A percentile compares a stretch with the other conserved stretches of the same genome.
Evolutionary conservation across 1,140 invertebrate genomes (phyloP).

Genomic region (Drosophila ananassae): DNA sequence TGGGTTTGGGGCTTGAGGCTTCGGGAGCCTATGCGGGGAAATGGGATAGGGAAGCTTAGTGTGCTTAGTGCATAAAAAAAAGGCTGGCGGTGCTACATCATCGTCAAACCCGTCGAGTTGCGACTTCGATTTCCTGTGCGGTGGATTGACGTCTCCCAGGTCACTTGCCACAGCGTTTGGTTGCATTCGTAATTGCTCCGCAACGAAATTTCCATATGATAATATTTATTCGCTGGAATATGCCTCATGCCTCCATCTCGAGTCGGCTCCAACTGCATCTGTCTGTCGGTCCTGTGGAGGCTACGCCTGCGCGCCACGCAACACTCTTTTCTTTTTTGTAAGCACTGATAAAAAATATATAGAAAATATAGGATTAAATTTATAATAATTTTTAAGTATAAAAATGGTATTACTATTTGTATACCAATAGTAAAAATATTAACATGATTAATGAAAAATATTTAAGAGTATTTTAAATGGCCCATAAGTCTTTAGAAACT

Average conservation of each 20-base stretch:
- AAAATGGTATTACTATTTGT: too few relatives aligned
- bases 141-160: slow-evolving; percentile 72
- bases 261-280: slow-evolving; percentile 39
- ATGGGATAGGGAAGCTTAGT: not conserved
- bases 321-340: slow-evolving; percentile 16
- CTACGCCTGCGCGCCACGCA: slow-evolving; percentile 73
- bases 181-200: slow-evolving; percentile 75
- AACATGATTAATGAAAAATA: too few relatives aligned
- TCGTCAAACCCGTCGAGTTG: slow-evolving; percentile 78
- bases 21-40: not conserved
- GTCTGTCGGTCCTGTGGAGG: slow-evolving; percentile 27
- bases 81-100: slow-evolving; percentile 70
- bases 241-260: slow-evolving; percentile 70
- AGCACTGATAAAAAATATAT: slow-evolving; percentile 1
- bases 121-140: slow-evolving; percentile 80
- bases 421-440: too few relatives aligned
- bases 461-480: too few relatives aligned
- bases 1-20: not conserved
- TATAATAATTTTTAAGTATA: not conserved
- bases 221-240: slow-evolving; percentile 81
- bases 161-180: slow-evolving; percentile 62
- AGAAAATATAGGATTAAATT: too few relatives aligned
- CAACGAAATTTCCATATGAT: slow-evolving; percentile 79
- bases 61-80: slow-evolving; percentile 43
- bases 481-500: too few relatives aligned